A percentile compares a stretch with the other conserved stretches of the same genome.
Evolutionary conservation across 2,113 vertebrate species (phyloP).

Genomic region (Brachyhypopomus gauderio): DNA sequence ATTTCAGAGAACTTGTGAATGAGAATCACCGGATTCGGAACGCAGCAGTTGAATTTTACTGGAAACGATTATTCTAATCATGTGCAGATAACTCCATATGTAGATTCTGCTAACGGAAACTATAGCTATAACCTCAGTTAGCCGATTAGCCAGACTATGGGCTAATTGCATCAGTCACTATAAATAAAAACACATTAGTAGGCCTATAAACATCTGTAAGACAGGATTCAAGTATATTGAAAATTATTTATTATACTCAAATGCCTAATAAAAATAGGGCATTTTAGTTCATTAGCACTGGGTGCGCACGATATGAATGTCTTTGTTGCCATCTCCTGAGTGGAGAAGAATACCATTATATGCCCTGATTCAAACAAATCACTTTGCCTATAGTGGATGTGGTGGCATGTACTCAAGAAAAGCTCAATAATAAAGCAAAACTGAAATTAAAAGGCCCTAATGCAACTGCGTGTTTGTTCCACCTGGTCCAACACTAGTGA

Average conservation of each 20-base stretch:
- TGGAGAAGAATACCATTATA: neutral
- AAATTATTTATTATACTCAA: constrained; percentile 6
- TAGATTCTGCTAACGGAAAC: constrained; percentile 34
- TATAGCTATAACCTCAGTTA: constrained; percentile 34
- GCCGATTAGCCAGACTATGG: constrained; percentile 47
- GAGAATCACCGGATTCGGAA: neutral
- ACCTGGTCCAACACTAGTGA: neutral
- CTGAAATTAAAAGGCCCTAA: neutral
- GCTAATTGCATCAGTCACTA: constrained; percentile 46
- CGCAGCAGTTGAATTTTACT: neutral
- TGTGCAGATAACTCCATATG: constrained; percentile 24
- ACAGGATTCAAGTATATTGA: constrained; percentile 39
- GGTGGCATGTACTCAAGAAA: too few relatives aligned
- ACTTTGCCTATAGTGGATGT: neutral
- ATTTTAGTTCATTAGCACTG: constrained; percentile 54
- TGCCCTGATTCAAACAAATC: neutral
- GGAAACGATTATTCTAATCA: constrained; percentile 18
- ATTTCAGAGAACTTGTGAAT: neutral
- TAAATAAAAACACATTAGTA: constrained; percentile 51
- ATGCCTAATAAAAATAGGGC: constrained; percentile 17
- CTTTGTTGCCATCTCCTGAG: neutral
- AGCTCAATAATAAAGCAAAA: neutral
- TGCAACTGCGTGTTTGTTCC: neutral
- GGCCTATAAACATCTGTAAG: constrained; percentile 41
- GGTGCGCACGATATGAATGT: constrained; percentile 48